Base-by-base conservation (phyloP, 2,888 invertebrate species). In the Leptothorax acervorum region DNA sequence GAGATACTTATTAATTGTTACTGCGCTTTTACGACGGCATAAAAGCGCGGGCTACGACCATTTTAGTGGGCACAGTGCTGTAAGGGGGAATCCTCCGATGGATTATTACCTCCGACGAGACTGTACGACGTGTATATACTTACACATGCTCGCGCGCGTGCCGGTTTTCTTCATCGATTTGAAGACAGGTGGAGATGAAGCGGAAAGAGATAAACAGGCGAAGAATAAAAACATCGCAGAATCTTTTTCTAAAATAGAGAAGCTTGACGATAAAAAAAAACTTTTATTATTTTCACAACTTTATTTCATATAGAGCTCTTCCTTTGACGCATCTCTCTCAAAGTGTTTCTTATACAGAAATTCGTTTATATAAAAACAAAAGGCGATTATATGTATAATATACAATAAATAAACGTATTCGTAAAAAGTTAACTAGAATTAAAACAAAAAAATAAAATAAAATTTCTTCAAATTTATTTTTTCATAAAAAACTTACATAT, bases 1-100 rank as follows among this genome's bases (percentile, higher is more conserved):
- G 95, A 95, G 95, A 95, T 95, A 95, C 95, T 96, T 96, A 96
- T 96, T 96, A 96, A 96, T 95, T 95, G 95, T 95, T 95, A 96
- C 95, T 95, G 95, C 94, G 94, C 93, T 95, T 96, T 96, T 96
- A 96, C 95, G 95, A 95, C 92, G 94, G 91, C 94, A 95, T 96
- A 95, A 96, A 96, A 95, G 95, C 95, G 90, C 94, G 92, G 92
- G 90, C 92, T 92, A 94, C 94, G 93, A 93, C 90, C 92, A 90
- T 93, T 93, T 91, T 91, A 92, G 93, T 92, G 91, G 90, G 91
- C 88, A 90, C 89, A 87, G 84, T 86, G 91, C 83, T 74, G 87
- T 85, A 87, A 91, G 87, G 91, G 92, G 92, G 92, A 91, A 91
- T 91, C 91, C 91, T 92, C 91, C 92, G 90, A 91, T 91, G 94